Base-by-base conservation (phyloP, 1,140 invertebrate species). In the Drosophila novamexicana region DNA sequence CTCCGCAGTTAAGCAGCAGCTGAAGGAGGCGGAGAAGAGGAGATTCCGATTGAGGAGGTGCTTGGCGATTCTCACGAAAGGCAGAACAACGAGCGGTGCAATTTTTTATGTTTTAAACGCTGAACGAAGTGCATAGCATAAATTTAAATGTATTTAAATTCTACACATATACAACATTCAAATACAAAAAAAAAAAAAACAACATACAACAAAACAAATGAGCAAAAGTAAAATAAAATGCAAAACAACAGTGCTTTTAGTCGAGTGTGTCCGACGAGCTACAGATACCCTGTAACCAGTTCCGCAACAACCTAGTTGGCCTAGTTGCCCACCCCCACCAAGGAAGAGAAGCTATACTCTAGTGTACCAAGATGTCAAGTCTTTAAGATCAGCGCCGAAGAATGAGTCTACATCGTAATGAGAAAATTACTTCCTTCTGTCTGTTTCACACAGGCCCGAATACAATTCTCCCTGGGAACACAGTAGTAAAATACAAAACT, bases 61-160 rank as follows among this genome's bases (percentile, higher is more conserved):
- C n/a, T 32, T 32, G 53, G 49, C 50, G 47, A 79, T 40, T 44
- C 70, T 22, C 50, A 54, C 52, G 14, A 7, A 63, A 47, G 52
- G 75, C 61, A 75, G 66, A 82, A 89, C 85, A 89, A 89, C 84
- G 84, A 89, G 85, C 77, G 75, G 84, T 90, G 84, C 84, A 89
- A 90, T 89, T 89, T 89, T 89, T 80, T 88, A 75, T 88, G 68
- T 88, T 88, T 88, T 88, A 89, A 83, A 74, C 76, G 84, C 83
- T 83, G 64, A 83, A 74, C 79, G 83, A 88, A 88, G 83, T 88
- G 83, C 83, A 88, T 88, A 88, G 83, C 83, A 88, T 88, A 88
- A 88, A 88, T 88, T 89, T 89, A 89, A 85, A 78, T 79, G 70
- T 88, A 89, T 88, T 83, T 88, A 88, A 88, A 88, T 80, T 88